Evolutionary conservation across 2,888 invertebrate species (phyloP), one percentile per base, ranked within the genome.

Genomic region (Copidosoma aretas): DNA sequence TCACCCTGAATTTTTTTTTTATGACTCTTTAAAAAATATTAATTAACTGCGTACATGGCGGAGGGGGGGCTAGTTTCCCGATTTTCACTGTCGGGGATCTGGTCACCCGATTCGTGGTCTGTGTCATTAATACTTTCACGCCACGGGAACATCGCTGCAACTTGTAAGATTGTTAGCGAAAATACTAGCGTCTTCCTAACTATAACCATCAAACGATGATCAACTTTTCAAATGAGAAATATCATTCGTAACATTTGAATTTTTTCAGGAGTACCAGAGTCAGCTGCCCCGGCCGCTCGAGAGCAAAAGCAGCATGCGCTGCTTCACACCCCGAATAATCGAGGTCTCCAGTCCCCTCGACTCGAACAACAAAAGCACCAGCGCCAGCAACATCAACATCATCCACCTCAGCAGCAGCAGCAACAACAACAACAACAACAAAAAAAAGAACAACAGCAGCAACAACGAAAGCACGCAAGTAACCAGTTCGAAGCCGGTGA

Each of bases 311-410:
- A 81, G 75, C 74, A 82, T 82, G 81, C 77, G 82, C 67, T 77
- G 78, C 64, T 82, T 82, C 71, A 82, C 82, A 56, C 83, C 82
- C 68, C 78, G 77, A 65, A 80, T 82, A 73, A 80, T 82, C 71
- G 82, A 82, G 67, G 54, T 57, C 0, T 75, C 68, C 68, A 68
- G 25, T 19, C 73, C 54, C 66, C 19, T 68, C 54, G 21, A 46
- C 12, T 32, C 32, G 32, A 49, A 10, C 17, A 49, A 49, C 19
- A n/a, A 19, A 54, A 56, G 19, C 41, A 4, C 58, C 39, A n/a
- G 21, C 3, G 3, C n/a, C 14, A 12, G 15, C 14, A 41, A 58
- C 19, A n/a, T n/a, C 15, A 32, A 24, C 25, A 49, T 49, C 49
- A 49, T n/a, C 17, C 49, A n/a, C 4, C 15, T 4, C 19, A 49